phyloP scores from a whole-genome alignment of 1,140 invertebrate species.

The Holcopasites calliopsidis region DNA sequence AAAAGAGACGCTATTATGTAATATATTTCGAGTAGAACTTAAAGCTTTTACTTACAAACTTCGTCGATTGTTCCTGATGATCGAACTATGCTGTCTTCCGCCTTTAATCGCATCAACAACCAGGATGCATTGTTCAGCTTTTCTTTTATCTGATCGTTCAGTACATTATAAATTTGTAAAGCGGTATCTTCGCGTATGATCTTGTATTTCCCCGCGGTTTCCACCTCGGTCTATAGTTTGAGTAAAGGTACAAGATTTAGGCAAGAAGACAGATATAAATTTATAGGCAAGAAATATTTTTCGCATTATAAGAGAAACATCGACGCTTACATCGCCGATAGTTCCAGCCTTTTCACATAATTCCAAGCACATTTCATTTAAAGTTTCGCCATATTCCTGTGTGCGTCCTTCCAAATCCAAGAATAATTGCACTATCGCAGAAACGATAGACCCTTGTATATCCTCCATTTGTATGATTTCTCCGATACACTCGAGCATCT shows the following conservation, averaged over 20 bases:
- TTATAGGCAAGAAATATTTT: too few relatives aligned
- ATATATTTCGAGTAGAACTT: not conserved
- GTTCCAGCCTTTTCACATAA: slow-evolving; percentile 72
- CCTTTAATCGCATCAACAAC: slow-evolving; percentile 76
- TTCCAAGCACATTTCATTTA: slow-evolving; percentile 74
- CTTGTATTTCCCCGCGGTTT: slow-evolving; percentile 62
- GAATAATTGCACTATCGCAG: slow-evolving; percentile 68
- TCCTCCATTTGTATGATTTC: slow-evolving; percentile 67
- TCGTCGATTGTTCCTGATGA: slow-evolving; percentile 11
- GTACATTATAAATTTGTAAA: slow-evolving; percentile 67
- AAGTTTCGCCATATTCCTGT: slow-evolving; percentile 66
- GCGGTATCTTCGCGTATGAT: slow-evolving; percentile 73
- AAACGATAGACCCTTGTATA: slow-evolving; percentile 58
- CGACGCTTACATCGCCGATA: slow-evolving; percentile 68
- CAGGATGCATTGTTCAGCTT: slow-evolving; percentile 77
- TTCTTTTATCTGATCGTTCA: slow-evolving; percentile 73
- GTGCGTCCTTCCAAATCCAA: slow-evolving; percentile 70
- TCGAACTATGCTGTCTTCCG: slow-evolving; percentile 65
- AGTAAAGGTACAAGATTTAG: too few relatives aligned
- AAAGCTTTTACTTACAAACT: slow-evolving; percentile 20
- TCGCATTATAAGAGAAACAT: not conserved
- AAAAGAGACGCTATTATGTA: not conserved
- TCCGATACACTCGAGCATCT: slow-evolving; percentile 77
- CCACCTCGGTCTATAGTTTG: slow-evolving; percentile 54
- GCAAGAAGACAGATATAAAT: too few relatives aligned